Conservation (phyloP, 2,888 invertebrate species). For the Coelopa pilipes region DNA sequence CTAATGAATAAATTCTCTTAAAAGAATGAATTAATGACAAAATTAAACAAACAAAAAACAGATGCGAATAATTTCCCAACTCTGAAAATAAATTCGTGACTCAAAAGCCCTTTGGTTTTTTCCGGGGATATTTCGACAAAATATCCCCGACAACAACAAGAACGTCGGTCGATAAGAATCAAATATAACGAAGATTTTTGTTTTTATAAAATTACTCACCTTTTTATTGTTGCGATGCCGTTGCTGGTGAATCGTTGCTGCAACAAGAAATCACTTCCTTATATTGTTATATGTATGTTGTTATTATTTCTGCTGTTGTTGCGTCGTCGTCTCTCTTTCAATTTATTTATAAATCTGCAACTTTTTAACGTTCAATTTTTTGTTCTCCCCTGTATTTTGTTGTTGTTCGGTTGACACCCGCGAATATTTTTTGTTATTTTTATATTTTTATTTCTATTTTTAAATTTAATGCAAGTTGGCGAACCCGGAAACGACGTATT, state of each 20-base stretch:
- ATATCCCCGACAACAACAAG: neutral
- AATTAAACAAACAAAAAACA: no score
- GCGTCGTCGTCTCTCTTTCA: constrained; percentile 18
- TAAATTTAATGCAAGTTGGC: constrained; percentile 10
- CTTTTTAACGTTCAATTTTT: constrained; percentile 32
- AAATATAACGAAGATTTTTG: no score
- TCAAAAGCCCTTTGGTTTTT: no score
- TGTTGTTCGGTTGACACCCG: no score
- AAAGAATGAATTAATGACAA: no score
- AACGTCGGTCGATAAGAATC: neutral
- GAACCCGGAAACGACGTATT: constrained; percentile 24
- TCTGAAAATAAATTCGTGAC: no score
- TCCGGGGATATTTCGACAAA: no score
- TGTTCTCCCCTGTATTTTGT: constrained; percentile 36
- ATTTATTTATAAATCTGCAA: constrained; percentile 35
- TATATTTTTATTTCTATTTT: constrained; percentile 20
- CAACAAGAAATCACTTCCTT: constrained; percentile 30
- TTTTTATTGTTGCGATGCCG: constrained; percentile 34
- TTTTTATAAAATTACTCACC: constrained; percentile 32
- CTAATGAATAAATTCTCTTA: no score
- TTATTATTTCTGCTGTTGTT: constrained; percentile 28
- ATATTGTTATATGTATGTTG: constrained; percentile 18
- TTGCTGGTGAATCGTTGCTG: constrained; percentile 37
- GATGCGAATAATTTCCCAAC: no score
- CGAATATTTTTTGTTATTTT: constrained; percentile 17